A percentile compares a stretch with the other conserved stretches of the same genome.
These are phyloP conservation scores for Amphipyra berbera DNA, from an alignment of 2,888 invertebrate species.

Conservation along the genomic window DNA sequence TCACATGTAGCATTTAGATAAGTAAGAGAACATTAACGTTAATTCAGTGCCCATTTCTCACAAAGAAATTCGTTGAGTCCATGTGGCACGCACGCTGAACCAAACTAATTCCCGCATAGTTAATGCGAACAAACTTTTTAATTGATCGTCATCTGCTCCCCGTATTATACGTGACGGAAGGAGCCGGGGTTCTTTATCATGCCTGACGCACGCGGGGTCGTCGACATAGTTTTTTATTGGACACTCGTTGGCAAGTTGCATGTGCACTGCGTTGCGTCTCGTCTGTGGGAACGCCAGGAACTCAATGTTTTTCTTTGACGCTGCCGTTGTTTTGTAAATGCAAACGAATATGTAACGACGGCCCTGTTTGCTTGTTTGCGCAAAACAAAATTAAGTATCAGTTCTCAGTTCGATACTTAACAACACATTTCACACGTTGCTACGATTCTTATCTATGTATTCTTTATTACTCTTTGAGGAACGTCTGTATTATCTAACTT, in stretches of 20 bases:
- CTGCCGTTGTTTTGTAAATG: constrained; percentile 70
- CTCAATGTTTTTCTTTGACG: constrained; percentile 67
- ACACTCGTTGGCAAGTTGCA: constrained; percentile 67
- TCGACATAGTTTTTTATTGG: constrained; percentile 85
- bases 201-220: constrained; percentile 86
- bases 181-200: constrained; percentile 79
- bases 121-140: constrained; percentile 87
- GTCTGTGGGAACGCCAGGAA: constrained; percentile 83
- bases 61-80: constrained; percentile 79
- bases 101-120: constrained; percentile 84
- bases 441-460: constrained; percentile 59
- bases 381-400: constrained; percentile 53
- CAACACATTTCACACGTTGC: constrained; percentile 62
- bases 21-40: constrained; percentile 44
- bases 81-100: constrained; percentile 81
- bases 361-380: constrained; percentile 63
- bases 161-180: constrained; percentile 76
- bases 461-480: constrained; percentile 56
- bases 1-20: constrained; percentile 51
- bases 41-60: constrained; percentile 61
- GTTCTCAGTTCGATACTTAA: constrained; percentile 38
- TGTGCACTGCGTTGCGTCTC: constrained; percentile 68
- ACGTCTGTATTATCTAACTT: constrained; percentile 58
- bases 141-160: constrained; percentile 88
- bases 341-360: constrained; percentile 62